Conservation (phyloP, 1,140 invertebrate species). For the Drosophila lowei region DNA sequence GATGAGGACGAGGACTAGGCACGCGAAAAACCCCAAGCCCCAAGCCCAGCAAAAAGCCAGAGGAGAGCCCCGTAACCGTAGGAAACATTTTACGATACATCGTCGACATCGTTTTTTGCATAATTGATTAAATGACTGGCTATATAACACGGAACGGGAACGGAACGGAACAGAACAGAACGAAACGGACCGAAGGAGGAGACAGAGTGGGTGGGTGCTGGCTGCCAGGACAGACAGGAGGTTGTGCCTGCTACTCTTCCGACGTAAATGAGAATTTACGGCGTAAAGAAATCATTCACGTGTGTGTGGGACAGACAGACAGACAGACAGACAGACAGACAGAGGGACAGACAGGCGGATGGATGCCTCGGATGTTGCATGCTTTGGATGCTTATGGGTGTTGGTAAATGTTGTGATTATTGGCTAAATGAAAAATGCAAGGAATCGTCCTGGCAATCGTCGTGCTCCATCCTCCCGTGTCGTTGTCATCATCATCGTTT, state of each 20-base stretch:
- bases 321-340: not conserved
- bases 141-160: constrained; percentile 54
- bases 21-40: constrained; percentile 26
- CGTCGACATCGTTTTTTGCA: constrained; percentile 76
- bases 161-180: constrained; percentile 25
- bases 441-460: constrained; percentile 50
- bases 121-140: constrained; percentile 80
- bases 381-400: constrained; percentile 61
- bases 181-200: not conserved
- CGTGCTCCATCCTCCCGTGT: constrained; percentile 9
- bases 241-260: constrained; percentile 5
- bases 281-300: constrained; percentile 37
- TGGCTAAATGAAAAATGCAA: constrained; percentile 68
- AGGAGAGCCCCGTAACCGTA: constrained; percentile 40
- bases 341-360: not conserved
- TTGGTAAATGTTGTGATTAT: constrained; percentile 74
- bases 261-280: constrained; percentile 65
- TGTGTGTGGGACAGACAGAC: constrained; percentile 5
- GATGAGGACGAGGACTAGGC: constrained; percentile 20
- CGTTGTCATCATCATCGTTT: constrained; percentile 13
- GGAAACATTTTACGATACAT: constrained; percentile 76
- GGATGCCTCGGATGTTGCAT: constrained; percentile 27
- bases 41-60: constrained; percentile 6
- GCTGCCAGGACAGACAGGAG: not conserved
- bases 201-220: not conserved